phyloP scores from a whole-genome alignment of 2,888 invertebrate species.

The Eurytoma adleriae region DNA sequence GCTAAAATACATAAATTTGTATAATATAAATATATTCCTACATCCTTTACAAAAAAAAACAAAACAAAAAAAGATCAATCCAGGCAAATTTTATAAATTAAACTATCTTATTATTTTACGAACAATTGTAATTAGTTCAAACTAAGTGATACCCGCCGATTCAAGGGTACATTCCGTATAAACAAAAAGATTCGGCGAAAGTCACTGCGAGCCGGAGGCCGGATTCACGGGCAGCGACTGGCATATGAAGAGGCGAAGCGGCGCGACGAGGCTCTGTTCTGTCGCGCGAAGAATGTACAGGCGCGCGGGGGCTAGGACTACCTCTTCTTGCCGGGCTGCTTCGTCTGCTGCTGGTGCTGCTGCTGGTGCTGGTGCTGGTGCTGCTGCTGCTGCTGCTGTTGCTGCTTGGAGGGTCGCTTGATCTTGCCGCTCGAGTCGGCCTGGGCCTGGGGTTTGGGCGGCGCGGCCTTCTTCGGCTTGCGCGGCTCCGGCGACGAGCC shows the following conservation, averaged over 20 bases:
- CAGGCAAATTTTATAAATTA: no score
- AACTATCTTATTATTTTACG: no score
- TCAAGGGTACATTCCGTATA: no score
- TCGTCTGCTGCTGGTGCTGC: conserved; percentile 59
- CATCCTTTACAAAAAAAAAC: no score
- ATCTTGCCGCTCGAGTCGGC: conserved; percentile 21
- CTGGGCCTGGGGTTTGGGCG: conserved; percentile 13
- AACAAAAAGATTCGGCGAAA: no score
- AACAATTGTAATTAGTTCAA: no score
- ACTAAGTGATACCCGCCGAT: no score
- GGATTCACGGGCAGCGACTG: conserved; percentile 6
- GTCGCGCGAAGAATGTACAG: conserved; percentile 51
- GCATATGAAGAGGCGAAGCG: conserved; percentile 10
- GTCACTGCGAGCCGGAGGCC: no score
- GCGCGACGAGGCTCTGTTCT: neutral
- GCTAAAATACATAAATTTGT: no score
- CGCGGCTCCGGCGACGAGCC: conserved; percentile 79
- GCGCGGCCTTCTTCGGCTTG: conserved; percentile 71
- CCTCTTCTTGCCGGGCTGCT: conserved; percentile 73
- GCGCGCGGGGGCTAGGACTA: conserved; percentile 67
- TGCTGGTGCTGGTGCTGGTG: conserved; percentile 7
- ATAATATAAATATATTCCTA: no score
- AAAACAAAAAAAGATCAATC: no score
- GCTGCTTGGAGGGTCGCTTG: conserved; percentile 18
- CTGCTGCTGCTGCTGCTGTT: conserved; percentile 20